phyloP scores from a whole-genome alignment of 2,113 vertebrate genomes.

The Orientallactaga bullata region DNA sequence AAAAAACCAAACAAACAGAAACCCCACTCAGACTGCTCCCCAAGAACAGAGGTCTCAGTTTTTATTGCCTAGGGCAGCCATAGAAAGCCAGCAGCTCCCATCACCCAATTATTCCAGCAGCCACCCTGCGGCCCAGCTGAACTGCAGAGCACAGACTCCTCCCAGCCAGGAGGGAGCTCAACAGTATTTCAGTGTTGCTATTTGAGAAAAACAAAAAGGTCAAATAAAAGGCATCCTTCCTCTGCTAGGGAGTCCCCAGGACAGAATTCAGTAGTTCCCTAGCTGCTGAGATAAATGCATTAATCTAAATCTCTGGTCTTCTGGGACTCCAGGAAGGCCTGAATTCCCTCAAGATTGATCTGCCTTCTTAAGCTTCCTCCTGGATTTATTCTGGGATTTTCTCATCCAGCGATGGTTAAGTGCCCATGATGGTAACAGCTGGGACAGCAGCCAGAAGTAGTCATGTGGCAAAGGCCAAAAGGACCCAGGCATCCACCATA shows the following conservation, averaged over 20 bases:
- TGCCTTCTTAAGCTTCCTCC: not conserved
- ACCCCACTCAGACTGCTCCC: not conserved
- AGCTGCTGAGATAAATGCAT: not conserved
- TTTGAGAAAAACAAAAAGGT: slow-evolving; percentile 57
- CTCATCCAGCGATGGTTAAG: not conserved
- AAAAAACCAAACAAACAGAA: not conserved
- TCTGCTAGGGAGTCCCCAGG: not conserved
- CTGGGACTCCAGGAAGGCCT: not conserved
- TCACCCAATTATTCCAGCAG: not conserved
- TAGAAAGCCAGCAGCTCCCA: not conserved
- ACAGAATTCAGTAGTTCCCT: not conserved
- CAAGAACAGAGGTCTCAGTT: not conserved
- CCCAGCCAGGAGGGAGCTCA: not conserved
- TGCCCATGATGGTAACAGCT: accelerated
- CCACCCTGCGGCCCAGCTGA: accelerated
- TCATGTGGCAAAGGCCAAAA: not conserved
- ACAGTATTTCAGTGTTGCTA: not conserved
- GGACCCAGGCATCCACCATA: not conserved
- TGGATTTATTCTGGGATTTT: not conserved
- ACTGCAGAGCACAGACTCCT: not conserved
- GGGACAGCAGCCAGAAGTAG: not conserved
- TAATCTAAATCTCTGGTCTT: not conserved
- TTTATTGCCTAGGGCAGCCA: not conserved
- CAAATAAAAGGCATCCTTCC: slow-evolving; percentile 55
- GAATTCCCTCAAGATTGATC: not conserved